phyloP scores from a whole-genome alignment of 2,113 vertebrate genomes.

The Acanthisitta chloris region DNA sequence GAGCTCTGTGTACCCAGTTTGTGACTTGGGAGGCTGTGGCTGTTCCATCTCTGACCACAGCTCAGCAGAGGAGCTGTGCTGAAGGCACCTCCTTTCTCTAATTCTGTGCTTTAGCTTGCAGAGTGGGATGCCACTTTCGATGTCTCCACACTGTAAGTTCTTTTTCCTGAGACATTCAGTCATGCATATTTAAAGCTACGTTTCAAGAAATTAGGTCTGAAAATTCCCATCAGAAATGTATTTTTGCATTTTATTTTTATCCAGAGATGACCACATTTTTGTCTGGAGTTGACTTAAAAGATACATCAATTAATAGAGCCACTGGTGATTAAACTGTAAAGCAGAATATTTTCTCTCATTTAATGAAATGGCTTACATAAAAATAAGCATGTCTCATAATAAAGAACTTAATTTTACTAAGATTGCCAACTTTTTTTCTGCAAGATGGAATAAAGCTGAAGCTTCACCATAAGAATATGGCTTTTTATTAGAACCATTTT shows the following conservation, averaged over 20 bases:
- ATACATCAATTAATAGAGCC: not conserved
- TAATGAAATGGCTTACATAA: not conserved
- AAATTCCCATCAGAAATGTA: slow-evolving; percentile 33
- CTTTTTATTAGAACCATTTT: not conserved
- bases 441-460: not conserved
- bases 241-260: slow-evolving; percentile 21
- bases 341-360: not conserved
- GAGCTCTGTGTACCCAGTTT: rapidly evolving
- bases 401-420: not conserved
- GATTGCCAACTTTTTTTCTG: not conserved
- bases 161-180: not conserved
- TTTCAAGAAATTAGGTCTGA: slow-evolving; percentile 43
- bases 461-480: not conserved
- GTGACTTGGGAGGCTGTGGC: not conserved
- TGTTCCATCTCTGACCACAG: not conserved
- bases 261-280: slow-evolving; percentile 19
- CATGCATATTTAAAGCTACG: slow-evolving; percentile 28
- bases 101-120: not conserved
- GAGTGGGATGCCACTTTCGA: not conserved
- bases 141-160: not conserved
- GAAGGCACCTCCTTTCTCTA: not conserved
- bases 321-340: not conserved
- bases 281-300: not conserved
- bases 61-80: not conserved
- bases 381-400: not conserved